phyloP scores from a whole-genome alignment of 2,113 vertebrate genomes.

The Sander vitreus region DNA sequence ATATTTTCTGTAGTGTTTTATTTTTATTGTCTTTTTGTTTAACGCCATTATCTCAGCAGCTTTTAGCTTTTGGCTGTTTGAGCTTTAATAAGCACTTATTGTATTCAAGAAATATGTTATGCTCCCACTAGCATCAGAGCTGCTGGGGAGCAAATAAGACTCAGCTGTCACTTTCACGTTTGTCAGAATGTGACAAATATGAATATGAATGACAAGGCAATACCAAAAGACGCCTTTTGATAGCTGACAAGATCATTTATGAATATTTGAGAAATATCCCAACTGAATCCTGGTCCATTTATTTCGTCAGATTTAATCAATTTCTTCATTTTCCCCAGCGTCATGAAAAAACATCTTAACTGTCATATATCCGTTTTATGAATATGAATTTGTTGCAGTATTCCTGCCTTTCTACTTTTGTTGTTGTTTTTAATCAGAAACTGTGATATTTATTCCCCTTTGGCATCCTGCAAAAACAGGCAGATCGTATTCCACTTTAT shows the following conservation, averaged over 20 bases:
- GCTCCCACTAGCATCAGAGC: constrained; percentile 20
- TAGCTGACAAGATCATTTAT: constrained; percentile 30
- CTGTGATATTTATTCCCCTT: constrained; percentile 44
- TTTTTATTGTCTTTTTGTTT: background rate
- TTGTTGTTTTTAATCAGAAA: constrained; percentile 22
- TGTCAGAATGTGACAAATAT: constrained; percentile 34
- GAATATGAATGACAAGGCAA: constrained; percentile 46
- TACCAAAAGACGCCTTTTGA: constrained; percentile 30
- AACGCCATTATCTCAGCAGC: background rate
- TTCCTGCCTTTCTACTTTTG: background rate
- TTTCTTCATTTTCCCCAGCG: constrained; percentile 15
- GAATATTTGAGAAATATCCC: constrained; percentile 37
- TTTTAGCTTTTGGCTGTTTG: constrained; percentile 50
- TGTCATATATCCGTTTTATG: constrained; percentile 34
- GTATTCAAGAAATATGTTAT: constrained; percentile 38
- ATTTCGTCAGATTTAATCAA: constrained; percentile 49
- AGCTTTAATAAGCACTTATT: constrained; percentile 61
- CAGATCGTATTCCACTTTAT: constrained; percentile 11
- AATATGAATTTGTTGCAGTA: constrained; percentile 33
- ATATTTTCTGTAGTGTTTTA: constrained; percentile 48
- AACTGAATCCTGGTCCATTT: constrained; percentile 24
- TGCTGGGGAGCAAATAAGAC: constrained; percentile 23
- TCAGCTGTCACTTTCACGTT: constrained; percentile 39
- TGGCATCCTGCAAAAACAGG: constrained; percentile 41
- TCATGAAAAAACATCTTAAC: constrained; percentile 43